Evolutionary conservation across 2,888 invertebrate genomes (phyloP).

Genomic region (Athalia rosae): DNA sequence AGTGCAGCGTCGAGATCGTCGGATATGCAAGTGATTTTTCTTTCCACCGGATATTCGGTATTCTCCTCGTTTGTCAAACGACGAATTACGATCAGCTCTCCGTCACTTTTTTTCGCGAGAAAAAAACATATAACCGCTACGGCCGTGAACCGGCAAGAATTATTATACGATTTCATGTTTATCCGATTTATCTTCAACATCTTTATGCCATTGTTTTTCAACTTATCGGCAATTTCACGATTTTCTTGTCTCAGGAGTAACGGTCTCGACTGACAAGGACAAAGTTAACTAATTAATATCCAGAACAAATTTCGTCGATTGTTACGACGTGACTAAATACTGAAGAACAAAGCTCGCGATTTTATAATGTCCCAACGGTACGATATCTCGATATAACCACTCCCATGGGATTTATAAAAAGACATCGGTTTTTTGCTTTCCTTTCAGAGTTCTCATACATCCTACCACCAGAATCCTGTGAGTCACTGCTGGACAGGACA

Average conservation of each 20-base stretch:
- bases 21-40: constrained; percentile 51
- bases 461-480: neutral
- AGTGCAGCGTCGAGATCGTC: constrained; percentile 54
- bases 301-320: no score
- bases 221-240: no score
- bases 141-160: neutral
- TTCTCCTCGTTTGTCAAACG: neutral
- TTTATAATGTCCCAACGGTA: no score
- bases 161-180: neutral
- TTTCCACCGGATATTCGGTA: neutral
- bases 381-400: no score
- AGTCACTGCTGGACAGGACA: neutral
- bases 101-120: neutral
- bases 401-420: no score
- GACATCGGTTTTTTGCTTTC: no score
- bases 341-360: no score
- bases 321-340: no score
- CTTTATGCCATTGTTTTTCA: neutral
- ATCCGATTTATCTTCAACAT: neutral
- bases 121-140: neutral
- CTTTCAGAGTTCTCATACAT: no score
- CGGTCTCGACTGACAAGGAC: no score
- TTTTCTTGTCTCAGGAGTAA: no score
- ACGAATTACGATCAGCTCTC: constrained; percentile 43
- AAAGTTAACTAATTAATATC: no score